A percentile compares a stretch with the other conserved stretches of the same genome.
Conservation (phyloP, 2,797 vertebrate genomes). For the Pagetopsis macropterus region DNA sequence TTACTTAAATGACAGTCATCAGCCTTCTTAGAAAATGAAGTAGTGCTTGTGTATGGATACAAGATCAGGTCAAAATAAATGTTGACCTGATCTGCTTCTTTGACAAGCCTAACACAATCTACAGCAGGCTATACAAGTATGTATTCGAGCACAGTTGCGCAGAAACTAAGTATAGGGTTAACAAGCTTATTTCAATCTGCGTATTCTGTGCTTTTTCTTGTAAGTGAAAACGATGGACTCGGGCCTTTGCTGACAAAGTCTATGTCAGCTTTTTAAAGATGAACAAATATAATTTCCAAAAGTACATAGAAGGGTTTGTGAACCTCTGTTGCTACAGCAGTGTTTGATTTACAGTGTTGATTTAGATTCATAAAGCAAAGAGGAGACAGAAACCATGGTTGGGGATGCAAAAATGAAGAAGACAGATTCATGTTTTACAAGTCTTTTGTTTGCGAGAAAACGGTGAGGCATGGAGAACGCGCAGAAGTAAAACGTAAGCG, state of each 20-base stretch:
- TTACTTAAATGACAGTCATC: neutral
- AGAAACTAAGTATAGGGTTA: too few relatives aligned
- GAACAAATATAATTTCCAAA: conserved; percentile 23
- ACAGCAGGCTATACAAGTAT: neutral
- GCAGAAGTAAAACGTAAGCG: conserved; percentile 4
- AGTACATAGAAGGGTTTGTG: conserved; percentile 1
- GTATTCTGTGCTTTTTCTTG: neutral
- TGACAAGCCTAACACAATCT: neutral
- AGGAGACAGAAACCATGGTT: conserved; percentile 12
- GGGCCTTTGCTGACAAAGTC: neutral
- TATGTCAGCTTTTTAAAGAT: neutral
- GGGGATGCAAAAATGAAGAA: conserved; percentile 25
- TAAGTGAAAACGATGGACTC: neutral
- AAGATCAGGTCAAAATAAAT: neutral
- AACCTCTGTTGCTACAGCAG: conserved; percentile 4
- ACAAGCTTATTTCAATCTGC: too few relatives aligned
- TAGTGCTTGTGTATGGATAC: neutral
- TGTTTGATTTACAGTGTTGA: conserved; percentile 42
- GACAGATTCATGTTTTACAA: neutral
- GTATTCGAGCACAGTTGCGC: neutral
- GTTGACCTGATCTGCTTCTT: neutral
- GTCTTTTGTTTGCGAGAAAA: conserved; percentile 27
- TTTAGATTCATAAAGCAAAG: conserved; percentile 13
- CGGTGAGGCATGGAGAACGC: neutral
- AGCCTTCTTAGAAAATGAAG: neutral